Percentiles rank a stretch among this genome's conserved stretches.
These are phyloP conservation scores for Eucidaris tribuloides DNA, from an alignment of 35 echinoderm and acorn worm genomes.

Conservation along the genomic window DNA sequence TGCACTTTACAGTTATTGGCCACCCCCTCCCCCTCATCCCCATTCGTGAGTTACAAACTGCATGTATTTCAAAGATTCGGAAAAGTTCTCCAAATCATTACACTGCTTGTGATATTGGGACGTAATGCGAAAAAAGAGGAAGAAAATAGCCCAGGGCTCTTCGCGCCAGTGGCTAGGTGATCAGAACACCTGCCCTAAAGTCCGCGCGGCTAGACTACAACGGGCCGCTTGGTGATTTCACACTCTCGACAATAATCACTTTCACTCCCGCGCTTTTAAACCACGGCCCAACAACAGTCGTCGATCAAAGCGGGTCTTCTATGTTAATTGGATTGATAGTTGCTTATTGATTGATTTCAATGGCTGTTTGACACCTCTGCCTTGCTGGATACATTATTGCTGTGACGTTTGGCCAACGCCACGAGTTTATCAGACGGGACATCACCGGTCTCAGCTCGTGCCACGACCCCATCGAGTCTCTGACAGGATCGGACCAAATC, in stretches of 20 bases:
- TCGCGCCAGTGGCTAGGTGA: conserved; percentile 31
- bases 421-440: no score
- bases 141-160: conserved; percentile 2
- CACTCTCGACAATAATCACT: conserved; percentile 23
- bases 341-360: conserved; percentile 9
- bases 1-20: no score
- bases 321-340: conserved; percentile 39
- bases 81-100: no score
- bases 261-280: background rate
- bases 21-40: no score
- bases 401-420: no score
- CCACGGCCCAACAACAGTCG: conserved; percentile 10
- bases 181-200: conserved; percentile 12
- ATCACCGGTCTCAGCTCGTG: no score
- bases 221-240: conserved; percentile 17
- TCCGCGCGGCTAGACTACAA: background rate
- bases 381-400: conserved; percentile 24
- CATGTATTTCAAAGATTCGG: no score
- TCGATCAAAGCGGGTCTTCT: conserved; percentile 34
- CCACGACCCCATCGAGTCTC: no score
- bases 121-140: background rate
- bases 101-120: conserved; percentile 24
- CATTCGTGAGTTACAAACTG: no score
- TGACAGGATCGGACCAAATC: no score
- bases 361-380: conserved; percentile 36